Conservation (phyloP, 2,113 vertebrate genomes). For the Protobothrops mucrosquamatus region DNA sequence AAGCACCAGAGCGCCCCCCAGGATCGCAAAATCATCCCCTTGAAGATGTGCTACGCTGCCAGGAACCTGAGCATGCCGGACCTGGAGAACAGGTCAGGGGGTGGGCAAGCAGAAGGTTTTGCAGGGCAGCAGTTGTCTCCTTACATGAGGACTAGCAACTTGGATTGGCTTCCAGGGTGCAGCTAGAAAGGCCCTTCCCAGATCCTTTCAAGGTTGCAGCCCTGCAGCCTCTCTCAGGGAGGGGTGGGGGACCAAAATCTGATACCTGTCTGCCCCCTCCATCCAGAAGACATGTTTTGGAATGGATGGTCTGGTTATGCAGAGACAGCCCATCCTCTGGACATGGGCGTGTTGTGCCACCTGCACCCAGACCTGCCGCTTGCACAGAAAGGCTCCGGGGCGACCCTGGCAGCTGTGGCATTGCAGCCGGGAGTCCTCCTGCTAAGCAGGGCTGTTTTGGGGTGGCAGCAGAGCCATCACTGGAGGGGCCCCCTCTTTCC, state of each 20-base stretch:
- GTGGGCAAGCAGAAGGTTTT: not conserved
- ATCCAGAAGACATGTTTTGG: not conserved
- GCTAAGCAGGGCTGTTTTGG: not conserved
- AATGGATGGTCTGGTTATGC: not conserved
- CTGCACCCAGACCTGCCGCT: not conserved
- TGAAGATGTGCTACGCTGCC: constrained; percentile 96
- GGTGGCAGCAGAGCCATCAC: not conserved
- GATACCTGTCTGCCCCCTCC: fast-evolving
- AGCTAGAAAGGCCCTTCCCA: not conserved
- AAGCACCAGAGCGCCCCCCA: constrained; percentile 75
- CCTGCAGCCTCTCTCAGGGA: not conserved
- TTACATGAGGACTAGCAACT: not conserved
- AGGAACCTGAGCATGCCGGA: constrained; percentile 96
- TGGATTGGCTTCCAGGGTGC: not conserved
- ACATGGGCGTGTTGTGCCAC: not conserved
- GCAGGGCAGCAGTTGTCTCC: not conserved
- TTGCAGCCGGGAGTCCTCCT: not conserved
- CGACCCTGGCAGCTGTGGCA: not conserved
- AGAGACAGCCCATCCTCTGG: not conserved
- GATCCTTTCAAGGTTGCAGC: not conserved
- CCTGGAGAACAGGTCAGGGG: constrained; percentile 90
- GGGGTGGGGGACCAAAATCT: not conserved
- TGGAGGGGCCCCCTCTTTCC: no score
- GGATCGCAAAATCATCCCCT: constrained; percentile 88
- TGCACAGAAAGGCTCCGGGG: no score